A percentile compares a stretch with the other conserved stretches of the same genome.
Conservation (phyloP, 2,113 vertebrate genomes). For the Oceanites oceanicus region DNA sequence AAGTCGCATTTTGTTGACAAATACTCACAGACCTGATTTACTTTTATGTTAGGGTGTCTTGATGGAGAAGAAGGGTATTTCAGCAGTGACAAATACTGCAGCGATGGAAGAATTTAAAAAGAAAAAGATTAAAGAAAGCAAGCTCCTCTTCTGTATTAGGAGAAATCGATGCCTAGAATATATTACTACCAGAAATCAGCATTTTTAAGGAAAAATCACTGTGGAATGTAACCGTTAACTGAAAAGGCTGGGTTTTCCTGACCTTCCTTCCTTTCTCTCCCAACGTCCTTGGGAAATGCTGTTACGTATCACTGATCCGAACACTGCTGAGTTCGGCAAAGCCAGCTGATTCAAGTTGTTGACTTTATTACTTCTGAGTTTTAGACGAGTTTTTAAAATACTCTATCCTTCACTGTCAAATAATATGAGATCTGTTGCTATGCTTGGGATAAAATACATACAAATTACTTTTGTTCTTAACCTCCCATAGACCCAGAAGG, state of each 20-base stretch:
- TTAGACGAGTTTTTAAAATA: not conserved
- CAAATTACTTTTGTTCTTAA: not conserved
- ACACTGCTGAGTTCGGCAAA: conserved; percentile 54
- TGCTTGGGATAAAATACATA: not conserved
- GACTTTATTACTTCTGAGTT: conserved; percentile 4
- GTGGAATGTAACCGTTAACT: not conserved
- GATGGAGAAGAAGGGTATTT: not conserved
- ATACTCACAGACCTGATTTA: not conserved
- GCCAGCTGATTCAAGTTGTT: not conserved
- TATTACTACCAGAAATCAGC: not conserved
- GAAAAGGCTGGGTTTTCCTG: conserved; percentile 7
- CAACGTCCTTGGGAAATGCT: conserved; percentile 9
- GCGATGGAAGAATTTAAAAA: not conserved
- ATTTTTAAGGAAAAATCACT: not conserved
- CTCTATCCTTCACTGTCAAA: not conserved
- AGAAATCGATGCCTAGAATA: not conserved
- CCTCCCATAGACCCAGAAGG: not conserved
- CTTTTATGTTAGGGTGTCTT: not conserved
- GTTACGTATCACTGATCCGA: not conserved
- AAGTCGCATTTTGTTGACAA: not conserved
- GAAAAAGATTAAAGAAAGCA: not conserved
- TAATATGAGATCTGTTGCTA: not conserved
- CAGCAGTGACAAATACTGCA: not conserved
- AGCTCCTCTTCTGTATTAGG: not conserved
- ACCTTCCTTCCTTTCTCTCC: conserved; percentile 46